Base-by-base conservation (phyloP, 1,140 invertebrate genomes). In the Drosophila melanica region DNA sequence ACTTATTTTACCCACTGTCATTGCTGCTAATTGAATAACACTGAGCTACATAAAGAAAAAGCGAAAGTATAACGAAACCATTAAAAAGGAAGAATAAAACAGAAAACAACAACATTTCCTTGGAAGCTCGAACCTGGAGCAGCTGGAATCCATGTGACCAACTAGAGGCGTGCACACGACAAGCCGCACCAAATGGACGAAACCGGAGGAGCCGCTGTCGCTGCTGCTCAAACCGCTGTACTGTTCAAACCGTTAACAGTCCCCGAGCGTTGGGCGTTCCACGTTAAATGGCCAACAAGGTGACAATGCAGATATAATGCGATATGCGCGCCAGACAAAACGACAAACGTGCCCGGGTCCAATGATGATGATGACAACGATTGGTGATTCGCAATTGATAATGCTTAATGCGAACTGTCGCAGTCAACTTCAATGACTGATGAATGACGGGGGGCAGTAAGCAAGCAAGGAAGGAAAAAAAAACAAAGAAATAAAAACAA, bases 281-380 rank as follows among this genome's bases (percentile, higher is more conserved):
- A 65, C 60, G 81, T 81, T 81, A 87, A 86, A 86, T 86, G 82
- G 78, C 82, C 82, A 81, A 79, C 81, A 86, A 87, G 81, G 82
- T 86, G 81, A 87, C 81, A 86, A 86, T 85, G 81, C 81, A 87
- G 78, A 86, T 85, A 86, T 86, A 85, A 85, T 86, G 78, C 81
- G 62, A 77, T 80, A 86, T 81, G 70, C 75, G 67, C 33, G 47
- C 33, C 59, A 71, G 65, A 62, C 63, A 85, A 74, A 86, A 69
- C 67, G 68, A 60, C 55, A 85, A 85, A 80, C 69, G 78, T 75
- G 81, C 37, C 67, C 12, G 44, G 35, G 18, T 18, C 64, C 44
- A 55, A 64, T 60, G 47, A 71, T 45, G 53, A 71, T 20, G 59
- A 30, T 35, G 60, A 54, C 45, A 60, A 75, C 53, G 47, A 70